These are phyloP conservation scores for Chloroceryle amazona DNA, from an alignment of 2,797 vertebrate genomes.

Conservation along the genomic window DNA sequence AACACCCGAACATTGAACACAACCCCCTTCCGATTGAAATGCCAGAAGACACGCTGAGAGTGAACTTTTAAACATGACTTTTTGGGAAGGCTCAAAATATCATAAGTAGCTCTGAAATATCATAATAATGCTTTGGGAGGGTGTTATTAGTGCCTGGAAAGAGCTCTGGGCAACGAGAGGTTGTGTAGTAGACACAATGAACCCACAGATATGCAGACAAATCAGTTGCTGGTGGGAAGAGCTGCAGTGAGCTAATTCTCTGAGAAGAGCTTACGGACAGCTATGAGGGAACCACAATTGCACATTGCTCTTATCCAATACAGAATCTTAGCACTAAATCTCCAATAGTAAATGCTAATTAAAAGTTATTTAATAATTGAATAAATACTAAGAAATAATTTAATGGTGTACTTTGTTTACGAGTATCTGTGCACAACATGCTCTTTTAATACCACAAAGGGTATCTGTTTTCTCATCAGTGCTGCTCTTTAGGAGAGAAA, in stretches of 20 bases:
- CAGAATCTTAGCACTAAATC: neutral
- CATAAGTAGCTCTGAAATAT: neutral
- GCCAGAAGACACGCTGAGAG: neutral
- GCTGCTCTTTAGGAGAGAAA: neutral
- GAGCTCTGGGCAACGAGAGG: neutral
- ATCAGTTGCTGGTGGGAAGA: neutral
- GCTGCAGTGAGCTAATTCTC: neutral
- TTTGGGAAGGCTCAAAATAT: neutral
- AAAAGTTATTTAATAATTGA: constrained; percentile 32
- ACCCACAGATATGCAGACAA: neutral
- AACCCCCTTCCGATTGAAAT: neutral
- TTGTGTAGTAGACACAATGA: neutral
- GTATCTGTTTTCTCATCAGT: neutral
- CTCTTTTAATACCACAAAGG: constrained; percentile 7
- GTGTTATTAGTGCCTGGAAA: neutral
- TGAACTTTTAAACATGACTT: neutral
- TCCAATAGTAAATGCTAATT: constrained; percentile 18
- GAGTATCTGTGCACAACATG: constrained; percentile 8
- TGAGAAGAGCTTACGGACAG: neutral
- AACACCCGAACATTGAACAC: neutral
- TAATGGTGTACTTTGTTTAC: constrained; percentile 5
- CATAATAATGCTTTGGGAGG: neutral
- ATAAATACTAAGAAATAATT: constrained; percentile 51
- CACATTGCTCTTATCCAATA: neutral
- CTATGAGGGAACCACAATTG: neutral